phyloP scores from a whole-genome alignment of 2,888 invertebrate genomes.

The Eristalinus aeneus region DNA sequence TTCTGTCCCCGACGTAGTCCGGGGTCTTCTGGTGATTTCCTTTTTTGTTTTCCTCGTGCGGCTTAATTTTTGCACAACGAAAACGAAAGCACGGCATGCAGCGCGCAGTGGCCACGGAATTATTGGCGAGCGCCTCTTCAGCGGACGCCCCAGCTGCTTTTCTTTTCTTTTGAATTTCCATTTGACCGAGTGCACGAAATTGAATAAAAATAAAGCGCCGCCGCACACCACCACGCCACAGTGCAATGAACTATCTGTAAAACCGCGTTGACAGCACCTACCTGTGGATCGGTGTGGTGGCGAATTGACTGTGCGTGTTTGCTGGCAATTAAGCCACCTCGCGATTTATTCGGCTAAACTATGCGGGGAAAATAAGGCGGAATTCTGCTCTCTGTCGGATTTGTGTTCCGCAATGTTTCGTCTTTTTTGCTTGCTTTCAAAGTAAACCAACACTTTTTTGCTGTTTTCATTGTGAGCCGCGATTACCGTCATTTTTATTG shows the following conservation, averaged over 20 bases:
- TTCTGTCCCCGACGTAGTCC: constrained; percentile 1
- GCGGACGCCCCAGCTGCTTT: background rate
- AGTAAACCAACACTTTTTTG: background rate
- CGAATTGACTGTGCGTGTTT: background rate
- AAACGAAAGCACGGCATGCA: constrained; percentile 32
- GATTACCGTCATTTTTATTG: constrained; percentile 16
- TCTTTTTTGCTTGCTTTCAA: background rate
- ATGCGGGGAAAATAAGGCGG: constrained; percentile 2
- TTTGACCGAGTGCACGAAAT: constrained; percentile 48
- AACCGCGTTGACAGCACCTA: background rate
- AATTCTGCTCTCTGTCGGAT: background rate
- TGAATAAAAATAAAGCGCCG: background rate
- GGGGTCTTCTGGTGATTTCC: background rate
- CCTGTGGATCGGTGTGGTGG: constrained; percentile 17
- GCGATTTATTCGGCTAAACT: constrained; percentile 23
- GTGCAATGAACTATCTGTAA: constrained; percentile 40
- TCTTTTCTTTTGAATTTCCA: constrained; percentile 30
- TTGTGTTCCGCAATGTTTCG: background rate
- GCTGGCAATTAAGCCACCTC: constrained; percentile 16
- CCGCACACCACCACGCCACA: background rate
- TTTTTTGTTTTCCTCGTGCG: constrained; percentile 8
- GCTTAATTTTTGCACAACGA: constrained; percentile 38
- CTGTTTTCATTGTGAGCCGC: background rate
- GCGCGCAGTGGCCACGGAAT: constrained; percentile 12
- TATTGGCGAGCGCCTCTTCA: constrained; percentile 16